Evolutionary conservation across 1,140 invertebrate genomes (phyloP), one percentile per base, ranked within the genome.

Genomic region (Dinoponera quadriceps): DNA sequence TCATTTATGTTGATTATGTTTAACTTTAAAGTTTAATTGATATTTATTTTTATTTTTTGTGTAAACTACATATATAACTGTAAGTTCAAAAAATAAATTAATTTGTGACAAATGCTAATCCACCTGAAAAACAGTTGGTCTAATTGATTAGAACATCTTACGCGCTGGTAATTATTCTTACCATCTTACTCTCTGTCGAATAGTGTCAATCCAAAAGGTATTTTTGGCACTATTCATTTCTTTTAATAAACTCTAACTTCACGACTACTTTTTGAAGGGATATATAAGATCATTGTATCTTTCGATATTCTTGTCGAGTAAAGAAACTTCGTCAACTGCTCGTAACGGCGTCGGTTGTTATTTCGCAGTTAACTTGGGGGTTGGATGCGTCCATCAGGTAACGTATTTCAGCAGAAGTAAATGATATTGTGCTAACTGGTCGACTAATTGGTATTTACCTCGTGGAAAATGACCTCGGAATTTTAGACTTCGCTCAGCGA

Each of bases 391-490:
- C 57, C n/a, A 49, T 85, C 55, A 29, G 71, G 72, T 89, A 87
- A 90, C 89, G 59, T 49, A 88, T 69, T 88, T 48, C 54, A 60
- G 80, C 33, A 75, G 82, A 54, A n/a, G n/a, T 73, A 83, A 60
- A 86, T 74, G 90, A 88, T 90, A 85, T 60, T 73, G 78, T 69
- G 89, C 87, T 92, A 91, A 91, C 86, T 82, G 88, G 85, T 84
- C 49, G 82, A n/a, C 84, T 91, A 90, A 92, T 92, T 91, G 90
- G 77, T 89, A 92, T 92, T 92, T 92, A 91, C 74, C 83, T 83
- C 83, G 82, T 77, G 78, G 88, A 91, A 91, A 90, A 90, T 91
- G 81, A 88, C 82, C 83, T 89, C 85, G 59, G 75, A 65, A 77
- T 85, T 88, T 86, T 87, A 84, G 71, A 88, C 59, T 57, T 83